Conservation (phyloP, 2,888 invertebrate genomes). For the Caenorhabditis sp. region DNA sequence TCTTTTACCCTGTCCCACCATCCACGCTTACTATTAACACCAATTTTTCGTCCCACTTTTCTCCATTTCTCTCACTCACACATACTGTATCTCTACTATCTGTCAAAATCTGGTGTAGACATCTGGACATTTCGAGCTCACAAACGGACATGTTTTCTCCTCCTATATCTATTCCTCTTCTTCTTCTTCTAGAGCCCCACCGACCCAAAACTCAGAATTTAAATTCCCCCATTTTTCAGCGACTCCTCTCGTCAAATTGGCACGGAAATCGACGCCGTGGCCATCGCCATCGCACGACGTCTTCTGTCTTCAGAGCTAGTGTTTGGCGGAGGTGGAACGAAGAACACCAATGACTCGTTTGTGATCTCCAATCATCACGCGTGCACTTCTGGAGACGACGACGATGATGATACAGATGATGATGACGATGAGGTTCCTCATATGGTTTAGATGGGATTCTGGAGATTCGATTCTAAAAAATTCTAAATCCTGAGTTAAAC, state of each 20-base stretch:
- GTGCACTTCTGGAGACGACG: slow-evolving; percentile 24
- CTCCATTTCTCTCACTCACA: slow-evolving; percentile 13
- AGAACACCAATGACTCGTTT: slow-evolving; percentile 52
- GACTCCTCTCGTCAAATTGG: slow-evolving; percentile 73
- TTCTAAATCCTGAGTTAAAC: no score
- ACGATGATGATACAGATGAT: slow-evolving; percentile 36
- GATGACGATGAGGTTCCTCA: slow-evolving; percentile 57
- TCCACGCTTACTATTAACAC: no score
- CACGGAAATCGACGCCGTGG: slow-evolving; percentile 80
- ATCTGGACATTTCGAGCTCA: not conserved
- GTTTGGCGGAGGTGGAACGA: slow-evolving; percentile 20
- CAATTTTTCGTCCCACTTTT: not conserved
- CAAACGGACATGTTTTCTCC: slow-evolving; percentile 6
- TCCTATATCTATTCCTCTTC: not conserved
- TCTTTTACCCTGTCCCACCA: not conserved
- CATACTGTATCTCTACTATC: not conserved
- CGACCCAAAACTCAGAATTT: not conserved
- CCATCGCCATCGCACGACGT: slow-evolving; percentile 77
- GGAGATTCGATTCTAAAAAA: not conserved
- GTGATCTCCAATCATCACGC: slow-evolving; percentile 60
- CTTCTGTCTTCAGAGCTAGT: slow-evolving; percentile 62
- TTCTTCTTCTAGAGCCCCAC: slow-evolving; percentile 4
- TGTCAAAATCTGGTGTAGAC: not conserved
- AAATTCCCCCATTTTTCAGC: slow-evolving; percentile 48
- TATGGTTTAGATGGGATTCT: slow-evolving; percentile 53